A percentile compares a stretch with the other conserved stretches of the same genome.
Evolutionary conservation across 2,113 vertebrate species (phyloP).

Genomic region (Limnothrissa miodon): DNA sequence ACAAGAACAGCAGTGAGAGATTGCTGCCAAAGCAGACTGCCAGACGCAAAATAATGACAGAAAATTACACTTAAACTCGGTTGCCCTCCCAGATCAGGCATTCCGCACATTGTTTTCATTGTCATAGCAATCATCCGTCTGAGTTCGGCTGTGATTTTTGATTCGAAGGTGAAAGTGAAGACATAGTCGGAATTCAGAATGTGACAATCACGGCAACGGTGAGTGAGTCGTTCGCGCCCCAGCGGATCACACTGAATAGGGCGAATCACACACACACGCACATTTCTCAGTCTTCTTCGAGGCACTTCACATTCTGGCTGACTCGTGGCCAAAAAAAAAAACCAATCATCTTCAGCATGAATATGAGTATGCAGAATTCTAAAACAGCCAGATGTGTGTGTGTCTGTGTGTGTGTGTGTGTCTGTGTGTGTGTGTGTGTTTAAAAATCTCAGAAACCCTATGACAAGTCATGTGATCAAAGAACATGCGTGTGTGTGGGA

Average conservation of each 20-base stretch:
- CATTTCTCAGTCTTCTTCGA: neutral
- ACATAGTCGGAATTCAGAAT: neutral
- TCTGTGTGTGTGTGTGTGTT: too few species aligned
- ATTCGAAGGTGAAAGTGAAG: neutral
- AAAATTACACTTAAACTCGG: neutral
- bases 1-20: neutral
- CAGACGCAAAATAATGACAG: neutral
- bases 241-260: neutral
- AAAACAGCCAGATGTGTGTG: neutral
- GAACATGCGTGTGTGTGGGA: neutral
- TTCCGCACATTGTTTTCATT: conserved; percentile 31
- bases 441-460: too few species aligned
- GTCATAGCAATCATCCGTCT: conserved; percentile 31
- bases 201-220: neutral
- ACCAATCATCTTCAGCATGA: neutral
- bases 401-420: too few species aligned
- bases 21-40: neutral
- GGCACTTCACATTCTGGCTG: neutral
- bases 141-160: neutral
- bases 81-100: neutral
- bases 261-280: neutral
- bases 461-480: neutral
- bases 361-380: neutral
- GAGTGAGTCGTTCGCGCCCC: neutral
- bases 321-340: neutral